These are phyloP conservation scores for Tiliacea aurago DNA, from an alignment of 2,888 invertebrate genomes.

Conservation along the genomic window DNA sequence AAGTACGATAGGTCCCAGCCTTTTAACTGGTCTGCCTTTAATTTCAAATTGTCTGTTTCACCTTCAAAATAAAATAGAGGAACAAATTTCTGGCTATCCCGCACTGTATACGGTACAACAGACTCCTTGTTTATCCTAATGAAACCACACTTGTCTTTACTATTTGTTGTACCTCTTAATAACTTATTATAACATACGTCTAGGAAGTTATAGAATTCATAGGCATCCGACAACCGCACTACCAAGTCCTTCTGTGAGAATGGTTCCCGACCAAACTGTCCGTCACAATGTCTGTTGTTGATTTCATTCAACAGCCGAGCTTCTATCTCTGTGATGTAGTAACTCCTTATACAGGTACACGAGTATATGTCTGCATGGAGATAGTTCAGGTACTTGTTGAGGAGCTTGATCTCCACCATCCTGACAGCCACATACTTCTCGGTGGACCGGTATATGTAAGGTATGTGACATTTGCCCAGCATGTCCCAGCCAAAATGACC, in stretches of 20 bases:
- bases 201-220: constrained; percentile 97
- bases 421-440: constrained; percentile 98
- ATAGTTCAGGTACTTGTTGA: constrained; percentile 96
- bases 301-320: constrained; percentile 97
- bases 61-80: constrained; percentile 97
- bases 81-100: constrained; percentile 96
- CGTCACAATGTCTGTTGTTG: constrained; percentile 97
- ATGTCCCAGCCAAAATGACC: constrained; percentile 98
- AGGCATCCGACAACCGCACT: constrained; percentile 96
- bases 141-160: constrained; percentile 96
- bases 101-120: constrained; percentile 97
- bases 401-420: constrained; percentile 97
- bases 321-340: constrained; percentile 97
- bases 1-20: constrained; percentile 98
- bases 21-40: constrained; percentile 96
- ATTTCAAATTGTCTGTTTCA: constrained; percentile 97
- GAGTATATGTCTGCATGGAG: constrained; percentile 97
- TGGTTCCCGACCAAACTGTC: constrained; percentile 96
- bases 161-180: constrained; percentile 92
- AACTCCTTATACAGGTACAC: constrained; percentile 97
- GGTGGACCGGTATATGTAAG: constrained; percentile 95
- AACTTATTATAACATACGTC: constrained; percentile 97
- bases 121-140: constrained; percentile 98
- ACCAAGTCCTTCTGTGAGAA: constrained; percentile 97
- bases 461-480: constrained; percentile 96